phyloP scores from a whole-genome alignment of 2,113 vertebrate genomes.

The Cinclus mexicanus region DNA sequence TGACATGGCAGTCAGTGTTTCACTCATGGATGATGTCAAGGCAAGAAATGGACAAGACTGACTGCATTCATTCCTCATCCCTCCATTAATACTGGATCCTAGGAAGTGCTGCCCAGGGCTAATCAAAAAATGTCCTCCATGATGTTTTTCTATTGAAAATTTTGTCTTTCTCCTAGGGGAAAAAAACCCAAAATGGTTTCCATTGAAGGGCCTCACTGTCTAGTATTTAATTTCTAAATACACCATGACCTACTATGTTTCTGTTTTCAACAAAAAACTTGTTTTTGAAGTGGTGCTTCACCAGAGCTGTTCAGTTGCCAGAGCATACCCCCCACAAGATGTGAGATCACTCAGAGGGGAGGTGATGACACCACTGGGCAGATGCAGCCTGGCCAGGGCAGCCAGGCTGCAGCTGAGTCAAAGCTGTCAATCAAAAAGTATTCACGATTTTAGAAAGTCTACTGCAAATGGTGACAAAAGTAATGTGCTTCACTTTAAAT shows the following conservation, averaged over 20 bases:
- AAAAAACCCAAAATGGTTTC: background rate
- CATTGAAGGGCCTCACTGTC: background rate
- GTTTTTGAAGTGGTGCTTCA: background rate
- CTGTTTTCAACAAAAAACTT: background rate
- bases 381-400: background rate
- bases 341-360: background rate
- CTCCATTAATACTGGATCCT: background rate
- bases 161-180: background rate
- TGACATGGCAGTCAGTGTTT: background rate
- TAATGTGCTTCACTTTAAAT: fast-evolving
- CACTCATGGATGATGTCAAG: background rate
- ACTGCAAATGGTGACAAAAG: background rate
- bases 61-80: background rate
- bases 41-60: background rate
- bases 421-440: background rate
- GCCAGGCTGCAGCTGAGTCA: background rate
- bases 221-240: background rate
- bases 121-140: background rate
- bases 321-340: background rate
- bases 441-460: background rate
- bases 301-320: background rate
- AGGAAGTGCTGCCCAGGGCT: background rate
- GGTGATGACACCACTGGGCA: background rate
- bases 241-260: background rate
- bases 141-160: background rate